These are phyloP conservation scores for Trypoxylus dichotomus DNA, from an alignment of 1,140 invertebrate species.

Conservation along the genomic window DNA sequence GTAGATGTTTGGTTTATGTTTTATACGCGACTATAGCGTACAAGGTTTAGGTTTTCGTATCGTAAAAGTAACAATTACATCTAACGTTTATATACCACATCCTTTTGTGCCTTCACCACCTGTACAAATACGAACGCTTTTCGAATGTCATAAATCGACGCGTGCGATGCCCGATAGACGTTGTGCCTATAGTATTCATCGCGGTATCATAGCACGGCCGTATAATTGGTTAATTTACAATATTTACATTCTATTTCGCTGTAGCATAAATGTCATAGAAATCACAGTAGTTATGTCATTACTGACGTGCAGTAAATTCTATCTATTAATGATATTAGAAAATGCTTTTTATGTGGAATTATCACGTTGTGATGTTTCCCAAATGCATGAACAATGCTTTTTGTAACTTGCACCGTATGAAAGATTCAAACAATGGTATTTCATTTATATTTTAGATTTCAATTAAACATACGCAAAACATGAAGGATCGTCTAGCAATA, in stretches of 20 bases:
- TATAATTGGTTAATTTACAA: conserved; percentile 12
- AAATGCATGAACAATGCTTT: too few species aligned
- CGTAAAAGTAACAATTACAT: conserved; percentile 13
- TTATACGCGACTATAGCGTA: neutral
- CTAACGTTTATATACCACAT: neutral
- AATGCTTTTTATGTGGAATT: too few species aligned
- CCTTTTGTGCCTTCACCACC: neutral
- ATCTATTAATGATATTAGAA: too few species aligned
- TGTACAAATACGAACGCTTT: conserved; percentile 10
- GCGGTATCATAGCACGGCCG: neutral
- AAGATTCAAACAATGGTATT: too few species aligned
- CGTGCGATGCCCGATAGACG: neutral
- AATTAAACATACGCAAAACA: too few species aligned
- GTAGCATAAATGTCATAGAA: neutral
- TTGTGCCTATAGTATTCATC: too few species aligned
- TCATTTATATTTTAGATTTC: too few species aligned
- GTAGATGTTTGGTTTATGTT: neutral
- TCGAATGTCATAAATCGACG: neutral
- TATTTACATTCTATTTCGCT: neutral
- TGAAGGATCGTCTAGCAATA: too few species aligned
- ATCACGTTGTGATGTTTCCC: too few species aligned
- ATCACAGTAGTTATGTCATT: neutral
- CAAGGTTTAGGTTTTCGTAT: neutral
- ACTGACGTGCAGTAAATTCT: neutral
- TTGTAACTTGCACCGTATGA: too few species aligned